phyloP scores from a whole-genome alignment of 2,797 vertebrate genomes.

The Lates japonicus region DNA sequence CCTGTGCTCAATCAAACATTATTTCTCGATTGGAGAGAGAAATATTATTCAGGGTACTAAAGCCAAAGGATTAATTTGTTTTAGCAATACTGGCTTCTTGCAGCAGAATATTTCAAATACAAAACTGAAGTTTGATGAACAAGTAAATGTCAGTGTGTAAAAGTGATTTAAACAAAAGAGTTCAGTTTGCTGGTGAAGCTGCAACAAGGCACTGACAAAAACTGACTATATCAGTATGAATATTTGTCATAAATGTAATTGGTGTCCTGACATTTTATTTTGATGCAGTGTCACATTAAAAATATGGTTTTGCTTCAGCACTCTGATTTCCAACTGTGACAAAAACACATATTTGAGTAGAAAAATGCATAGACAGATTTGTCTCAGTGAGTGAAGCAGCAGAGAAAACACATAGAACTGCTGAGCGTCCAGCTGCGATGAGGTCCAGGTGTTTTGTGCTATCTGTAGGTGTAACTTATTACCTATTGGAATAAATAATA shows the following conservation, averaged over 20 bases:
- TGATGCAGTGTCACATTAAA: neutral
- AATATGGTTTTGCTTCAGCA: neutral
- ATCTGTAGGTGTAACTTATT: constrained; percentile 67
- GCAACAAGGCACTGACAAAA: neutral
- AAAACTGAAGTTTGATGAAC: neutral
- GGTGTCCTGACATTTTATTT: neutral
- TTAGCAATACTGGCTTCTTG: neutral
- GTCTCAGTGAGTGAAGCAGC: constrained; percentile 10
- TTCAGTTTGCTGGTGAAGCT: neutral
- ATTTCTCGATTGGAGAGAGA: neutral
- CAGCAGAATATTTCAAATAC: neutral
- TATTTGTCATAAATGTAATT: neutral
- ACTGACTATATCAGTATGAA: neutral
- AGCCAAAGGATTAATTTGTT: neutral
- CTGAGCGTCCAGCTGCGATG: constrained; percentile 40
- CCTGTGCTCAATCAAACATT: neutral
- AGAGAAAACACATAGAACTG: constrained; percentile 25
- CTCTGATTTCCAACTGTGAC: neutral
- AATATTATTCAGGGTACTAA: neutral
- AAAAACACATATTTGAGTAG: constrained; percentile 31
- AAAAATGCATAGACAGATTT: constrained; percentile 22
- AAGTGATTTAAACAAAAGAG: neutral
- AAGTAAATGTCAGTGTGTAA: neutral
- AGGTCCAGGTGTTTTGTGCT: constrained; percentile 66
- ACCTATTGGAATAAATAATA: constrained; percentile 72